Base-by-base conservation (phyloP, 2,113 vertebrate genomes). In the Melanerpes formicivorus region DNA sequence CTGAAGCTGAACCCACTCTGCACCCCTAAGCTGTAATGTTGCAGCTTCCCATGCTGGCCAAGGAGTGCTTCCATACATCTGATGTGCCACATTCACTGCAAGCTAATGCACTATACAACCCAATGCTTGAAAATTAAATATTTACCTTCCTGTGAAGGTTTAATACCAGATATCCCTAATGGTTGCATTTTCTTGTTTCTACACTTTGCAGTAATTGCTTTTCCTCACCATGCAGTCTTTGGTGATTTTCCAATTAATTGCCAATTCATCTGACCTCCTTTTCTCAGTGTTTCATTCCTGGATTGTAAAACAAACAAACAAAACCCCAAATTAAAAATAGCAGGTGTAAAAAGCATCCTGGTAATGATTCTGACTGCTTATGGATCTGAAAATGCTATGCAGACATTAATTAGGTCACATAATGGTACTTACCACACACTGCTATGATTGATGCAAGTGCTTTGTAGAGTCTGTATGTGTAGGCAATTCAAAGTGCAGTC, bases 171-270 rank as follows among this genome's bases (percentile, higher is more conserved):
- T 77, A 90, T 87, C 84, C 80, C 92, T 80, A 90, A 84, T 94
- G 89, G 78, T 81, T 92, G 48, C 72, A 78, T 88, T 94, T 93
- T 89, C 75, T 92, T 72, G 60, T 77, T 91, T 77, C 79, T 93
- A 32, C 58, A 58, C 60, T 92, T 90, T 44, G 23, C 74, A 69
- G 80, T 93, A 94, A 96, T 93, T 93, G 64, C 90, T 89, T 90
- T 52, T 69, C 66, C 75, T 92, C 75, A 85, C 71, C 56, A 54
- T 75, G 89, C 78, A 95, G 79, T 92, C 90, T 87, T 95, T 85
- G 79, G 84, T 96, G 93, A 91, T 93, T 94, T 95, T 92, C 79
- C 81, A 93, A 92, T 90, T 92, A 94, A 94, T 89, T 88, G 88
- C 56, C 80, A 94, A 80, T 55, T 55, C 25, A 30, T 87, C 79